Base-by-base conservation (phyloP, 1,140 invertebrate genomes). In the Drosophila ananassae region DNA sequence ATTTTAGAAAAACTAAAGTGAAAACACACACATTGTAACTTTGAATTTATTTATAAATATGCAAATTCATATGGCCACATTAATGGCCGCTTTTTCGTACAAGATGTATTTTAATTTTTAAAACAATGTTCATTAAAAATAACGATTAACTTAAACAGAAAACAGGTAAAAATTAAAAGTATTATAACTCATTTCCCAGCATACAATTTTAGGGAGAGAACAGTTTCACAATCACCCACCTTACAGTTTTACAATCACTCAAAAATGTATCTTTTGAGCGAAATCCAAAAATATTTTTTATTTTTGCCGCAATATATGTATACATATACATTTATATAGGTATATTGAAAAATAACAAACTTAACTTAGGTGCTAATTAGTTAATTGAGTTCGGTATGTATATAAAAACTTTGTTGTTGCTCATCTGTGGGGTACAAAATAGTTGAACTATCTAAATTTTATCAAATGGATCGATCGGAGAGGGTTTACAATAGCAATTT, bases 341-440 rank as follows among this genome's bases (percentile, higher is more conserved):
- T 82, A 78, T 76, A 67, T 84, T 75, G 69, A 89, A 87, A 87
- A 85, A 85, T 87, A 85, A 89, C 83, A 87, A 87, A 89, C 66
- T 89, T 82, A 89, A 76, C 78, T 85, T 85, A 87, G 69, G 78
- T 87, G 82, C 79, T 89, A 82, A 64, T 68, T 73, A 79, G 73
- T 68, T 72, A 73, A 69, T 67, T 82, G 60, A 67, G 72, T 74
- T 79, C 54, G 60, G 55, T 63, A 63, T 50, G 50, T 76, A 66
- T 80, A 84, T 77, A 89, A 83, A 89, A 84, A 79, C 52, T 75
- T 66, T 74, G 71, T 74, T 74, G 68, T 51, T 73, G 71, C 57
- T 62, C 50, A 76, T 67, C 30, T 77, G 61, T 62, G 55, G 73
- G 82, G 68, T 89, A 89, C 57, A 89, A 89, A 89, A 89, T 89